phyloP scores from a whole-genome alignment of 2,113 vertebrate genomes.

The Xiphias gladius region DNA sequence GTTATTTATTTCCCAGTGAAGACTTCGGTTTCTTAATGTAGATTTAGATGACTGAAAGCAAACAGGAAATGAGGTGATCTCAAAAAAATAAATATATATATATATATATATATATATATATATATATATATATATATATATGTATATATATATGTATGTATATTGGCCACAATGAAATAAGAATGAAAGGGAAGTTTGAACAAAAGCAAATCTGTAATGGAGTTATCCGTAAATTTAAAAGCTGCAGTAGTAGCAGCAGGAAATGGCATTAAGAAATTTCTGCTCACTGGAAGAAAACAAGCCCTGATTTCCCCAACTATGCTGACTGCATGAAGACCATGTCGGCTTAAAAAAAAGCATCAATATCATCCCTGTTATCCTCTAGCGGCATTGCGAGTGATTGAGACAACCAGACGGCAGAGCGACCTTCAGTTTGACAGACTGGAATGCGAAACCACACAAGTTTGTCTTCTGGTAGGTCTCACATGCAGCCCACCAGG shows the following conservation, averaged over 20 bases:
- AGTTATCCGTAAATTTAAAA: constrained; percentile 41
- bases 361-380: constrained; percentile 54
- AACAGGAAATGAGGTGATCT: not conserved
- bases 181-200: constrained; percentile 26
- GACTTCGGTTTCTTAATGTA: not conserved
- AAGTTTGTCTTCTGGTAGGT: constrained; percentile 35
- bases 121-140: no score
- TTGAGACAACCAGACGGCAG: constrained; percentile 24
- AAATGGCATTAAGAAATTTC: constrained; percentile 49
- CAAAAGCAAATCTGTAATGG: constrained; percentile 33
- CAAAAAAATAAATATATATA: constrained; percentile 28
- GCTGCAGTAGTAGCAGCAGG: constrained; percentile 39
- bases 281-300: constrained; percentile 49
- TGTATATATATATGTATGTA: no score
- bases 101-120: no score
- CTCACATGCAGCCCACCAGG: constrained; percentile 28
- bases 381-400: constrained; percentile 40
- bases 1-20: not conserved
- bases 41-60: not conserved
- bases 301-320: constrained; percentile 46
- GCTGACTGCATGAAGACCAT: constrained; percentile 25
- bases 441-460: constrained; percentile 8
- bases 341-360: constrained; percentile 46
- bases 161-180: constrained; percentile 25
- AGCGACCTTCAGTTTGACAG: constrained; percentile 63